phyloP scores from a whole-genome alignment of 2,888 invertebrate species.

The Pachymerium ferrugineum region DNA sequence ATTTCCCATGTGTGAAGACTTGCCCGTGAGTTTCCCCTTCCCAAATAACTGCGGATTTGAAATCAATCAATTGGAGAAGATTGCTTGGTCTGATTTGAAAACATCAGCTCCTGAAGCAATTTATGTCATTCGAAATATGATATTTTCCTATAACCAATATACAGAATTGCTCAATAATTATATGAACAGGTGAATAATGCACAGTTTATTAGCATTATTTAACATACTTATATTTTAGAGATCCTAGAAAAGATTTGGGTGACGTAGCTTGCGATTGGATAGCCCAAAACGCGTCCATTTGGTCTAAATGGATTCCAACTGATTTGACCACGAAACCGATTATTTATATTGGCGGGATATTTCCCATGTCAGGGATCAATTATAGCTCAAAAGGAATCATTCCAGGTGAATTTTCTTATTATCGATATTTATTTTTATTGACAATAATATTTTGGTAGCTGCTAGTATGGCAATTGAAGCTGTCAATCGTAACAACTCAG shows the following conservation, averaged over 20 bases:
- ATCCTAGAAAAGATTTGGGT: constrained; percentile 38
- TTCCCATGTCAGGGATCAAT: constrained; percentile 59
- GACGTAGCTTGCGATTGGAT: constrained; percentile 66
- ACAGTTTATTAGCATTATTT: too few relatives aligned
- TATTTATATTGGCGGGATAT: constrained; percentile 63
- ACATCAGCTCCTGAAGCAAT: constrained; percentile 50
- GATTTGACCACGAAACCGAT: constrained; percentile 46
- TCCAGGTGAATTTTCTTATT: constrained; percentile 44
- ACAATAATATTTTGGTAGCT: constrained; percentile 47
- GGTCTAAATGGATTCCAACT: constrained; percentile 49
- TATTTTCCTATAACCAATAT: constrained; percentile 55
- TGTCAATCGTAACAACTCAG: constrained; percentile 56
- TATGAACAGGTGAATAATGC: constrained; percentile 23
- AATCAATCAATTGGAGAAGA: constrained; percentile 61
- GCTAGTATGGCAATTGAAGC: constrained; percentile 59
- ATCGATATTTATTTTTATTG: background rate
- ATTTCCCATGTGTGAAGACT: constrained; percentile 60
- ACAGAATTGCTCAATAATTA: constrained; percentile 48
- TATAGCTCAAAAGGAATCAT: constrained; percentile 59
- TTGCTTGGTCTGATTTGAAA: constrained; percentile 58
- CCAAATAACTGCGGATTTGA: constrained; percentile 60
- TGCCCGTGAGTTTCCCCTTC: constrained; percentile 34
- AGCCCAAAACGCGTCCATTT: constrained; percentile 48
- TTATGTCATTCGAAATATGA: constrained; percentile 43
- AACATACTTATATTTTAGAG: too few relatives aligned